A percentile compares a stretch with the other conserved stretches of the same genome.
Conservation (phyloP, 2,888 invertebrate genomes). For the Malachius bipustulatus region DNA sequence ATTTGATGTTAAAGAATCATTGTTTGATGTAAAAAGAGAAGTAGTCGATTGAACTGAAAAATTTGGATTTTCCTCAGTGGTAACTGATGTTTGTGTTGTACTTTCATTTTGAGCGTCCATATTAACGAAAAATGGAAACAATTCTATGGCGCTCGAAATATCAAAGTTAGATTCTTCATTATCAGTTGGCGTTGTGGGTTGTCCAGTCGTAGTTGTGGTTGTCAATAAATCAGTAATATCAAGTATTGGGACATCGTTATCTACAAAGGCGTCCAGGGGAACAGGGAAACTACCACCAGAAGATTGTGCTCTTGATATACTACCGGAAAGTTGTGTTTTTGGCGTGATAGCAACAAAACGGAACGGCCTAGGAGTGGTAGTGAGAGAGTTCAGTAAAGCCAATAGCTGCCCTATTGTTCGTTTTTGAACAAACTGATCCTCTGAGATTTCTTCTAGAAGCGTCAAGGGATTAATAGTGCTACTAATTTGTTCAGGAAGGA, state of each 20-base stretch:
- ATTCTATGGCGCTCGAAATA: not conserved
- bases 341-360: constrained; percentile 31
- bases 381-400: constrained; percentile 36
- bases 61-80: too few species aligned
- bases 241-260: not conserved
- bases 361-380: constrained; percentile 16
- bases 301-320: too few species aligned
- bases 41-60: too few species aligned
- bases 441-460: constrained; percentile 29
- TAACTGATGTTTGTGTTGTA: constrained; percentile 13
- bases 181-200: constrained; percentile 7
- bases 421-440: constrained; percentile 30
- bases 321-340: constrained; percentile 25
- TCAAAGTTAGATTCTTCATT: not conserved
- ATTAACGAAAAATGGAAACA: not conserved
- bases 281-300: too few species aligned
- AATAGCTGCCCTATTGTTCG: constrained; percentile 32
- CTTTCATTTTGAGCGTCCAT: not conserved
- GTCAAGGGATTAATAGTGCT: constrained; percentile 29
- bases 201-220: constrained; percentile 5
- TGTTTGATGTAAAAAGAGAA: too few species aligned
- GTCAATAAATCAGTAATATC: too few species aligned
- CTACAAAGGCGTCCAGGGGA: constrained; percentile 6
- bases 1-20: too few species aligned
- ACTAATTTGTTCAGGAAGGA: constrained; percentile 23